Conservation (phyloP, 2,888 invertebrate species). For the Hedya salicella region DNA sequence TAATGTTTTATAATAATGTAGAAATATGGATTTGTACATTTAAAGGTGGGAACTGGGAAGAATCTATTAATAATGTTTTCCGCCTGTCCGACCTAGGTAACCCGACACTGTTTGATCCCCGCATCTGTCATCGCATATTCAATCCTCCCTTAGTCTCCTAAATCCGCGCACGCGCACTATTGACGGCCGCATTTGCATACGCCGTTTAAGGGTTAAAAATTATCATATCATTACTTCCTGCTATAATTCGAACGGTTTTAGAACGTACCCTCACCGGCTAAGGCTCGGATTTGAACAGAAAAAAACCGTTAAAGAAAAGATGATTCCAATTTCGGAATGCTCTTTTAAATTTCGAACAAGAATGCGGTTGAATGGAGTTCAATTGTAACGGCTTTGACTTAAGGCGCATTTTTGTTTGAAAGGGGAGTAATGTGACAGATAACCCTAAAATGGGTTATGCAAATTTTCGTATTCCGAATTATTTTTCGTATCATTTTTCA, state of each 20-base stretch:
- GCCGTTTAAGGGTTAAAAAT: constrained; percentile 75
- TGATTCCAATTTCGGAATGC: constrained; percentile 56
- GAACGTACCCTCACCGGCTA: constrained; percentile 43
- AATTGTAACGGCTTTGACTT: constrained; percentile 25
- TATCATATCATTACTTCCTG: constrained; percentile 61
- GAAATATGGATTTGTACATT: too few species aligned
- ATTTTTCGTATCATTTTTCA: constrained; percentile 85
- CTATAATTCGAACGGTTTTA: constrained; percentile 44
- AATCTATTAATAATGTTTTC: constrained; percentile 45
- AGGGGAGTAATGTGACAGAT: constrained; percentile 42
- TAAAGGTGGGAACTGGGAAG: constrained; percentile 23
- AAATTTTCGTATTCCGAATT: constrained; percentile 74
- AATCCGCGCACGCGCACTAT: constrained; percentile 55
- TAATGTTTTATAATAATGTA: too few species aligned
- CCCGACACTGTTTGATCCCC: constrained; percentile 66
- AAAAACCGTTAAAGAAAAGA: constrained; percentile 48
- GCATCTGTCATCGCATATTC: constrained; percentile 82
- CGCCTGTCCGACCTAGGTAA: constrained; percentile 56
- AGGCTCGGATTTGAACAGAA: constrained; percentile 45
- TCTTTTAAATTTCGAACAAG: constrained; percentile 54
- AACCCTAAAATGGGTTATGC: constrained; percentile 78
- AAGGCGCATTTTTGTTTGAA: constrained; percentile 47
- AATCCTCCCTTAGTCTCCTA: constrained; percentile 64
- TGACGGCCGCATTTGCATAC: constrained; percentile 74
- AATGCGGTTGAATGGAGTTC: constrained; percentile 28